phyloP scores from a whole-genome alignment of 2,113 vertebrate species.

The Panthera leo region DNA sequence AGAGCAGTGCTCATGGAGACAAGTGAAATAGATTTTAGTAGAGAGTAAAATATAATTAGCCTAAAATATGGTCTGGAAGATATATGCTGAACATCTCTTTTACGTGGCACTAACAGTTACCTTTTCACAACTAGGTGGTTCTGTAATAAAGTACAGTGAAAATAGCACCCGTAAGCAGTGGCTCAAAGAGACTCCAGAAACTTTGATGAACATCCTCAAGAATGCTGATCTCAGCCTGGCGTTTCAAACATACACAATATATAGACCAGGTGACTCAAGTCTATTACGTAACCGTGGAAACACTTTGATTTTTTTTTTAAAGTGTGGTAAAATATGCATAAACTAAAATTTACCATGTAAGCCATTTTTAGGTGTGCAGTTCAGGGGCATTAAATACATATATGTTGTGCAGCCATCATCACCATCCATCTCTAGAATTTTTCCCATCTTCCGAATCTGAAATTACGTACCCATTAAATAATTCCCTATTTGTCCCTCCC shows the following conservation, averaged over 20 bases:
- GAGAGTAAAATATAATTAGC: neutral
- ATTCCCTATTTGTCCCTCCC: neutral
- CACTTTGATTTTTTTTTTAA: neutral
- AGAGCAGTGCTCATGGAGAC: neutral
- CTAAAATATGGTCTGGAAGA: neutral
- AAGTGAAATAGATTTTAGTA: neutral
- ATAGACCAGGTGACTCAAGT: constrained; percentile 85
- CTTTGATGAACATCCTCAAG: constrained; percentile 88
- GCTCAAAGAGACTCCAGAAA: constrained; percentile 87
- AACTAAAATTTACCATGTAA: neutral
- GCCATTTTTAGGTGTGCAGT: neutral
- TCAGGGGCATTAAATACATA: neutral
- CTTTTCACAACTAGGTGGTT: constrained; percentile 77
- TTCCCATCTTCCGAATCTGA: neutral
- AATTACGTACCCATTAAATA: neutral
- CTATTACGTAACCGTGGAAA: neutral
- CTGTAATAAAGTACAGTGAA: constrained; percentile 79
- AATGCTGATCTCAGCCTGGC: constrained; percentile 88
- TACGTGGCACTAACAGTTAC: neutral
- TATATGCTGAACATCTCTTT: neutral
- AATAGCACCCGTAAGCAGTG: constrained; percentile 86
- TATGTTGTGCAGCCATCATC: neutral
- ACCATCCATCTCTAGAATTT: neutral
- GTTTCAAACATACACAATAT: constrained; percentile 92
- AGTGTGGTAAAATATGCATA: neutral